phyloP scores from a whole-genome alignment of 2,797 vertebrate genomes.

The Limosa lapponica region DNA sequence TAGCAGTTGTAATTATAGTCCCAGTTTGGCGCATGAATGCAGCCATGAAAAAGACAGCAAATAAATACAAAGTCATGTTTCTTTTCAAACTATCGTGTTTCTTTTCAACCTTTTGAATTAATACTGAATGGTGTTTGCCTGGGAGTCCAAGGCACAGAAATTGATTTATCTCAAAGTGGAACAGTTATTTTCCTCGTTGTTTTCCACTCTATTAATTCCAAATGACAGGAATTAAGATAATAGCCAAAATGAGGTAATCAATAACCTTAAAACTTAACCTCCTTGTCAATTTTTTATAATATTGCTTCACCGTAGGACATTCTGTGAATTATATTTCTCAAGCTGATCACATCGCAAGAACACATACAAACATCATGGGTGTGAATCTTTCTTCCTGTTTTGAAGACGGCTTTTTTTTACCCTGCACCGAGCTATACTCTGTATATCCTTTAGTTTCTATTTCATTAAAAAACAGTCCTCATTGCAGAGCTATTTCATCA shows the following conservation, averaged over 20 bases:
- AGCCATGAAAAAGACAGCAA: background rate
- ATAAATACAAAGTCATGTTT: background rate
- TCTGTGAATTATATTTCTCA: background rate
- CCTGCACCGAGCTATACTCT: background rate
- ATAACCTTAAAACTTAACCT: background rate
- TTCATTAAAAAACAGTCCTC: background rate
- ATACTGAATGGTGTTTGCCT: background rate
- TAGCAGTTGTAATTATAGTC: background rate
- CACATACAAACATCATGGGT: fast-evolving
- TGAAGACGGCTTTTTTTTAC: background rate
- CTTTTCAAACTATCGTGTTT: background rate
- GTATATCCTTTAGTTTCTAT: background rate
- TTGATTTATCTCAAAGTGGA: background rate
- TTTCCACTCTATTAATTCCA: background rate
- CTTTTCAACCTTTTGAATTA: background rate
- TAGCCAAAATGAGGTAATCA: background rate
- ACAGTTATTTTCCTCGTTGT: background rate
- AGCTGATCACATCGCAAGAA: background rate
- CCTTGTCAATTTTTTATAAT: background rate
- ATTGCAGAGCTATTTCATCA: background rate
- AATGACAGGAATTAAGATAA: background rate
- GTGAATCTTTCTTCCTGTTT: background rate
- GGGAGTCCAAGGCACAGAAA: background rate
- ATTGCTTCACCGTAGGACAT: background rate
- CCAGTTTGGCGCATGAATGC: background rate